Evolutionary conservation across 2,888 invertebrate genomes (phyloP).

Genomic region (Abrostola tripartita): DNA sequence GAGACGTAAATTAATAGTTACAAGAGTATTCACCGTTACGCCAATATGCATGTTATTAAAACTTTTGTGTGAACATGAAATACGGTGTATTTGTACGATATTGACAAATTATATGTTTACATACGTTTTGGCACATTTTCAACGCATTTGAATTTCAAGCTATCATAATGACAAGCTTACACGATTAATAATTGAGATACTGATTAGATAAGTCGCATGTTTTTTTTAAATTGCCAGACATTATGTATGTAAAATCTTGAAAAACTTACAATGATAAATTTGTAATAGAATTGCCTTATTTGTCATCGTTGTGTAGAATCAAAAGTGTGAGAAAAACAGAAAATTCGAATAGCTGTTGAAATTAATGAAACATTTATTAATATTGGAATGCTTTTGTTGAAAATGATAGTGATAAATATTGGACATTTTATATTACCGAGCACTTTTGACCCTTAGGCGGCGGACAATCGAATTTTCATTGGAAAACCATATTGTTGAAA

Average conservation of each 20-base stretch:
- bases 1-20: conserved; percentile 57
- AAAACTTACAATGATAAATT: conserved; percentile 39
- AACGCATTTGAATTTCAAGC: conserved; percentile 34
- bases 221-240: conserved; percentile 20
- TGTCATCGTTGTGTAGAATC: conserved; percentile 14
- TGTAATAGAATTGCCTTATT: conserved; percentile 35
- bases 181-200: conserved; percentile 43
- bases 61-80: conserved; percentile 51
- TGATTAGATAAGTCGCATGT: conserved; percentile 38
- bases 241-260: conserved; percentile 26
- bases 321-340: conserved; percentile 30
- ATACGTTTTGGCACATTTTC: conserved; percentile 43
- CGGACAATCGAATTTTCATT: neutral
- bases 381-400: conserved; percentile 16
- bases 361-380: conserved; percentile 16
- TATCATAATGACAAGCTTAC: conserved; percentile 26
- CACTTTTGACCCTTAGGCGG: neutral
- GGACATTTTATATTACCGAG: neutral
- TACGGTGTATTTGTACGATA: conserved; percentile 40
- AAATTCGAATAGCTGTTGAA: conserved; percentile 6
- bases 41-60: conserved; percentile 47
- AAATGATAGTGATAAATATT: conserved; percentile 11
- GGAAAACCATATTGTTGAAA: neutral
- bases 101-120: conserved; percentile 56
- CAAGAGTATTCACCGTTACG: conserved; percentile 46